Evolutionary conservation across 2,797 vertebrate species (phyloP).

Genomic region (Pteronotus mesoamericanus): DNA sequence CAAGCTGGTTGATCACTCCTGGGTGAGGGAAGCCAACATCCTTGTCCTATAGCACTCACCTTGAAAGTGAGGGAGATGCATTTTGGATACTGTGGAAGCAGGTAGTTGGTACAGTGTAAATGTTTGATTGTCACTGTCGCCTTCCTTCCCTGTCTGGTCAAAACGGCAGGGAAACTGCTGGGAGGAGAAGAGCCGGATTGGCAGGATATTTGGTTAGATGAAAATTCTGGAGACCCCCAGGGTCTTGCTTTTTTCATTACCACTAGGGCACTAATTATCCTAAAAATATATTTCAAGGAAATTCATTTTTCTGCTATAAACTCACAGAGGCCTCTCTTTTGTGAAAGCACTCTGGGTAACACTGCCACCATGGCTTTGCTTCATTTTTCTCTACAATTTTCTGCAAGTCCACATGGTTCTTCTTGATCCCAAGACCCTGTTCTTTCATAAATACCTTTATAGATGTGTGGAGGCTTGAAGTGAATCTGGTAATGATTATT

Average conservation of each 20-base stretch:
- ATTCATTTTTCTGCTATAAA: background rate
- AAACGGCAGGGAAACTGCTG: rapidly evolving
- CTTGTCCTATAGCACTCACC: background rate
- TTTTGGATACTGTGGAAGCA: background rate
- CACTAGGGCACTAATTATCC: too few species aligned
- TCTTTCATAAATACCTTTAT: background rate
- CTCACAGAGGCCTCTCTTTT: background rate
- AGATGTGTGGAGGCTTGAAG: background rate
- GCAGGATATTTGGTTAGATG: rapidly evolving
- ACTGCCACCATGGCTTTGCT: rapidly evolving
- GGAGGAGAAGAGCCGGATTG: rapidly evolving
- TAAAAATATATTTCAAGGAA: background rate
- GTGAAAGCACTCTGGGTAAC: background rate
- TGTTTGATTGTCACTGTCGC: background rate
- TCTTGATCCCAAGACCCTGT: background rate
- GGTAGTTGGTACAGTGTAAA: background rate
- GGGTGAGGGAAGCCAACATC: background rate
- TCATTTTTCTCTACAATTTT: background rate
- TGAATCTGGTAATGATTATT: background rate
- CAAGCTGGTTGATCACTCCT: background rate
- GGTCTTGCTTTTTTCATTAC: background rate
- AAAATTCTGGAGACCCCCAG: background rate
- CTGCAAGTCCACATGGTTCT: background rate
- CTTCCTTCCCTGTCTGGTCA: background rate
- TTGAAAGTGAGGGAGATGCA: rapidly evolving